These are phyloP conservation scores for Porites evermanni DNA, from an alignment of 92 coral and sea anemone species.

Conservation along the genomic window DNA sequence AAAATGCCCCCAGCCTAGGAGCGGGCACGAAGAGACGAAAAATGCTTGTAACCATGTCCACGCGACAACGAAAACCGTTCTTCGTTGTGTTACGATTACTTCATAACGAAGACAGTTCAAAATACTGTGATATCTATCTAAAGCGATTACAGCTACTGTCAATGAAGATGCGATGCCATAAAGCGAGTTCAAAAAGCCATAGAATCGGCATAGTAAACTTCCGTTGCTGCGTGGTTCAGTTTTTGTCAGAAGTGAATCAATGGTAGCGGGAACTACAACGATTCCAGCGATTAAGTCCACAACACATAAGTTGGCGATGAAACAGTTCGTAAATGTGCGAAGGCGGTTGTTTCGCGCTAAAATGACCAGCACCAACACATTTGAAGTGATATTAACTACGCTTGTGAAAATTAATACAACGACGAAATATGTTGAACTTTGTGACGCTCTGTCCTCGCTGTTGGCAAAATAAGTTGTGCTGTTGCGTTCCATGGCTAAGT, in stretches of 20 bases:
- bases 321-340: conserved; percentile 87
- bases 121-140: conserved; percentile 93
- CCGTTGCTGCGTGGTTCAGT: conserved; percentile 14
- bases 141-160: conserved; percentile 87
- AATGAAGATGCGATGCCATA: conserved; percentile 86
- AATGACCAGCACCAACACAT: conserved; percentile 78
- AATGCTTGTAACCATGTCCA: conserved; percentile 87
- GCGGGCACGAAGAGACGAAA: conserved; percentile 74
- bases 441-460: background rate
- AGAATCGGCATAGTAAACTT: conserved; percentile 64
- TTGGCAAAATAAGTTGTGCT: background rate
- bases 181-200: conserved; percentile 85
- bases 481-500: conserved; percentile 18
- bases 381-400: conserved; percentile 65
- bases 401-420: conserved; percentile 51
- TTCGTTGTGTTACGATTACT: conserved; percentile 79
- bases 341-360: conserved; percentile 88
- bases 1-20: conserved; percentile 87
- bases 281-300: conserved; percentile 87
- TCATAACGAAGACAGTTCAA: conserved; percentile 96
- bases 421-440: conserved; percentile 20
- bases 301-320: conserved; percentile 85
- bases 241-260: conserved; percentile 61
- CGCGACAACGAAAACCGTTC: conserved; percentile 75
- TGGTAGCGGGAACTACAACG: conserved; percentile 75